A percentile compares a stretch with the other conserved stretches of the same genome.
Evolutionary conservation across 2,113 vertebrate genomes (phyloP).

Genomic region (Syrrhaptes paradoxus): DNA sequence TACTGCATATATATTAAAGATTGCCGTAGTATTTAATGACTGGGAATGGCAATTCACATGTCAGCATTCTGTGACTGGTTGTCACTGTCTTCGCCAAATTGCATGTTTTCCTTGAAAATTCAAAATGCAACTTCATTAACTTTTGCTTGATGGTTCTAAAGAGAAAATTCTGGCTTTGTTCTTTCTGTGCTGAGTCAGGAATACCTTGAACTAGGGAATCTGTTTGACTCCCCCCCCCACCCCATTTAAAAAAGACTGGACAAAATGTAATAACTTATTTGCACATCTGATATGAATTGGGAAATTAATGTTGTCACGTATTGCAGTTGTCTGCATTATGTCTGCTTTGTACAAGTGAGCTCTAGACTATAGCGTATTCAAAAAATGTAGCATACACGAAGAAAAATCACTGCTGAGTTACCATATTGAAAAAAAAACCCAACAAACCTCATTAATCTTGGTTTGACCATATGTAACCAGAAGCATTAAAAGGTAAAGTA

Average conservation of each 20-base stretch:
- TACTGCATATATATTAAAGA: background rate
- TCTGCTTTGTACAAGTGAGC: background rate
- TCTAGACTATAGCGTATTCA: background rate
- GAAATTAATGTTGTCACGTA: background rate
- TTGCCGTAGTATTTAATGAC: background rate
- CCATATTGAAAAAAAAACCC: background rate
- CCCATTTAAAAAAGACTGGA: background rate
- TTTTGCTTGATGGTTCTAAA: background rate
- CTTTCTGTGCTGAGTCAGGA: background rate
- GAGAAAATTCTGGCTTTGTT: background rate
- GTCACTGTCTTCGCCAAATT: background rate
- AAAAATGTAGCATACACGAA: background rate
- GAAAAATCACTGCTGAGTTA: background rate
- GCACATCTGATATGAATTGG: background rate
- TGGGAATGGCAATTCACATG: accelerated
- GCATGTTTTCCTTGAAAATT: background rate
- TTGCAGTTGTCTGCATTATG: background rate
- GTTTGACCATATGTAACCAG: background rate
- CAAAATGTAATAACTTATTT: background rate
- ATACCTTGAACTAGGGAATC: background rate
- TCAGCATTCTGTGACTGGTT: background rate
- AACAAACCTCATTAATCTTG: background rate
- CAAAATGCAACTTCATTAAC: background rate
- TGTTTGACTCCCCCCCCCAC: background rate
- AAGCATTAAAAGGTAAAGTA: background rate